Conservation (phyloP, 2,113 vertebrate species). For the Platysternon megacephalum region DNA sequence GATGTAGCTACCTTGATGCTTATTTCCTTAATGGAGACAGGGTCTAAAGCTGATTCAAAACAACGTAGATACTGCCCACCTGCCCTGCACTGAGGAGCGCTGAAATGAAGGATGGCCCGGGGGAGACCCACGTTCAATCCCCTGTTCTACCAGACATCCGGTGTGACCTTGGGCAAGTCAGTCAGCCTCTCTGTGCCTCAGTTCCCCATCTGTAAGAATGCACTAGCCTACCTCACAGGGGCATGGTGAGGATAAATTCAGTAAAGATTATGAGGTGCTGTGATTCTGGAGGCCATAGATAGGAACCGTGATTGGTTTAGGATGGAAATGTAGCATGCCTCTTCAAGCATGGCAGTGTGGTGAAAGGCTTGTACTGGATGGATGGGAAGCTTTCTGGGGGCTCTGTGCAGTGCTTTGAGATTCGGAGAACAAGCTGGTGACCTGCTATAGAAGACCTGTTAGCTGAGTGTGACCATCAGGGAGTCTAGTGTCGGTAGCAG, state of each 20-base stretch:
- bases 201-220: conserved; percentile 38
- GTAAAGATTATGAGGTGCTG: neutral
- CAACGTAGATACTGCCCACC: neutral
- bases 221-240: conserved; percentile 63
- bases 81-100: neutral
- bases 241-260: neutral
- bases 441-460: neutral
- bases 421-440: neutral
- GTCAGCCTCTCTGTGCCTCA: neutral
- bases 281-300: fast-evolving
- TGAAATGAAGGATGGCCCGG: neutral
- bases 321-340: neutral
- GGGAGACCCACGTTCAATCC: neutral
- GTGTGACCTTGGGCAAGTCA: neutral
- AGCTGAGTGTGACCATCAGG: neutral
- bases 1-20: neutral
- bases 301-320: neutral
- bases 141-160: neutral
- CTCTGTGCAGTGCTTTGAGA: neutral
- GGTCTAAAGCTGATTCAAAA: neutral
- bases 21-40: neutral
- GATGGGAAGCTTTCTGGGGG: neutral
- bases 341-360: fast-evolving
- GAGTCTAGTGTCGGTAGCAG: conserved; percentile 1
- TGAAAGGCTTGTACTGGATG: fast-evolving